Evolutionary conservation across 2,113 vertebrate species (phyloP).

Genomic region (Arothron firmamentum): DNA sequence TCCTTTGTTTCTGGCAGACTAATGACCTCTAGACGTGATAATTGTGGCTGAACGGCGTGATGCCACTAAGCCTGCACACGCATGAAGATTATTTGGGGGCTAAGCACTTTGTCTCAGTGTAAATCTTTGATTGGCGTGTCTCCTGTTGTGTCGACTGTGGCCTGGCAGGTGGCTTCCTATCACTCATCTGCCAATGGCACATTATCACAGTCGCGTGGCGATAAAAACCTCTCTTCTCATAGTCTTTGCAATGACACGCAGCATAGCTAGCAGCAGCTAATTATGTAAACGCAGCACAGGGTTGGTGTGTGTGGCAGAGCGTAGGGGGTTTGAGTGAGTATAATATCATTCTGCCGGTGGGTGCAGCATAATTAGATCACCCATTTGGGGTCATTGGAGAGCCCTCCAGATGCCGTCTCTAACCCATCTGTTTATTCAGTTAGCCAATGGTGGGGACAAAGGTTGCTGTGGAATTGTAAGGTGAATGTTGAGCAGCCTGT

Average conservation of each 20-base stretch:
- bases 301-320: conserved; percentile 10
- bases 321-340: conserved; percentile 9
- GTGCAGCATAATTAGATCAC: conserved; percentile 43
- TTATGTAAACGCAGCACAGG: conserved; percentile 27
- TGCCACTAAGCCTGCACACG: not conserved
- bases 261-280: conserved; percentile 19
- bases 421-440: conserved; percentile 50
- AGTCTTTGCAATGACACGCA: conserved; percentile 19
- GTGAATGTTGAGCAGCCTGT: conserved; percentile 18
- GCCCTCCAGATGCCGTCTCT: conserved; percentile 49
- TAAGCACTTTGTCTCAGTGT: conserved; percentile 9
- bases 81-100: no score
- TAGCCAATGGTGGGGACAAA: conserved; percentile 31
- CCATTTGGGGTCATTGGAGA: conserved; percentile 55
- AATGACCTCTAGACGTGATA: conserved; percentile 34
- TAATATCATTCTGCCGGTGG: conserved; percentile 54
- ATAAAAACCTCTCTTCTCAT: conserved; percentile 12
- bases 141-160: conserved; percentile 16
- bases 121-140: conserved; percentile 38
- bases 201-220: not conserved
- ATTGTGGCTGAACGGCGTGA: conserved; percentile 16
- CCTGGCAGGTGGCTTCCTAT: conserved; percentile 42
- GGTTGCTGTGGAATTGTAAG: conserved; percentile 28
- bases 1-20: conserved; percentile 29
- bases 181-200: conserved; percentile 28